These are phyloP conservation scores for Delphinapterus leucas DNA, from an alignment of 2,113 vertebrate species.

Conservation along the genomic window DNA sequence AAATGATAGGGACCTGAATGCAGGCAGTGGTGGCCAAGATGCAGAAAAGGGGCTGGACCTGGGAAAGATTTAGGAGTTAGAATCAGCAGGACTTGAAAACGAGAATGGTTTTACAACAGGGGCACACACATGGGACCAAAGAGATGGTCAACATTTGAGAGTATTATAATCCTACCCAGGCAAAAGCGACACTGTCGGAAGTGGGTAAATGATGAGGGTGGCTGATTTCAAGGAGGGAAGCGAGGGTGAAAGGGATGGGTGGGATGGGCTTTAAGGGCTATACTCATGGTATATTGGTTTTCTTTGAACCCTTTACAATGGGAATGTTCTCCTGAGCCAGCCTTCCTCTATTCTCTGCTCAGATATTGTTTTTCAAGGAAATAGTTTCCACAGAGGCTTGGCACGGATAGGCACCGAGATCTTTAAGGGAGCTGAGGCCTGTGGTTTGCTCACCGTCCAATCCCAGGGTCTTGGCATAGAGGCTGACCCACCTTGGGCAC, in stretches of 20 bases:
- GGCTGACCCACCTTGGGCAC: not conserved
- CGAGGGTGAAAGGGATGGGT: no score
- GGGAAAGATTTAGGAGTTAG: not conserved
- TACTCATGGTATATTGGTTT: not conserved
- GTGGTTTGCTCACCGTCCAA: not conserved
- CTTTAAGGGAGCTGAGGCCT: not conserved
- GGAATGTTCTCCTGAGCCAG: not conserved
- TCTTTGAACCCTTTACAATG: not conserved
- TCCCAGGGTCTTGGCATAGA: not conserved
- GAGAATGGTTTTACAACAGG: not conserved
- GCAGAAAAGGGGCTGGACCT: no score
- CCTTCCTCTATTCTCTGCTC: not conserved
- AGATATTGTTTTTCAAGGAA: not conserved
- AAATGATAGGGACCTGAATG: not conserved
- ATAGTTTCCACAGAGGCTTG: not conserved
- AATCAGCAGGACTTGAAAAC: not conserved
- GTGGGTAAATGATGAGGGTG: no score
- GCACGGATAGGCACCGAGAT: not conserved
- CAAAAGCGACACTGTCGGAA: not conserved
- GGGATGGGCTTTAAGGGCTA: not conserved
- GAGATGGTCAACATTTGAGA: not conserved
- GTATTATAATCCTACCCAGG: not conserved
- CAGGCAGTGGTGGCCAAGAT: not conserved
- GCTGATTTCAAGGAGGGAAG: not conserved
- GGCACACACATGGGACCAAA: not conserved